These are phyloP conservation scores for Oophaga sylvatica DNA, from an alignment of 2,797 vertebrate genomes.

Conservation along the genomic window DNA sequence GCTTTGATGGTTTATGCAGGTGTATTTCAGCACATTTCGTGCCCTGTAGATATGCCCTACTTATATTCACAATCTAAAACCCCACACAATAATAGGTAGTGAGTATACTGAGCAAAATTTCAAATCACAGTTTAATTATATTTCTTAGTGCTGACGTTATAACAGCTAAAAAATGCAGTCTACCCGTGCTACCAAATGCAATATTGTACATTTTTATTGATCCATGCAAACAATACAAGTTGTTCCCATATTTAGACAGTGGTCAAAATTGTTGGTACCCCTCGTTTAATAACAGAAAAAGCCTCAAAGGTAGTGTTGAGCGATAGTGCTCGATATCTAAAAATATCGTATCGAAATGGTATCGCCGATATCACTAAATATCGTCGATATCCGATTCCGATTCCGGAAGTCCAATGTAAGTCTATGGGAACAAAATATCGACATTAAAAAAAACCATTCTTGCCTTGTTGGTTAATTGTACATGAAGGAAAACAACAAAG, in stretches of 20 bases:
- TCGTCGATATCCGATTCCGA: no score
- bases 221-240: background rate
- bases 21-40: background rate
- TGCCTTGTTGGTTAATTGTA: no score
- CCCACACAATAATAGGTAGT: background rate
- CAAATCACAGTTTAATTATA: background rate
- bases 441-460: no score
- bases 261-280: no score
- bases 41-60: background rate
- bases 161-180: constrained; percentile 65
- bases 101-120: background rate
- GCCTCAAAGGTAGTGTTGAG: no score
- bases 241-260: background rate
- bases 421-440: no score
- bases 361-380: no score
- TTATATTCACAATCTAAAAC: background rate
- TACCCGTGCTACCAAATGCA: constrained; percentile 54
- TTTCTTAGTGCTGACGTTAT: constrained; percentile 63
- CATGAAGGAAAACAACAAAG: no score
- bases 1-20: background rate
- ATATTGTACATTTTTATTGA: constrained; percentile 57
- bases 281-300: no score
- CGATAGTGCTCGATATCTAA: no score
- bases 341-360: no score
- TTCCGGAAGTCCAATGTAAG: no score